Conservation (phyloP, 2,113 vertebrate species). For the Cephalopholis sonnerati region DNA sequence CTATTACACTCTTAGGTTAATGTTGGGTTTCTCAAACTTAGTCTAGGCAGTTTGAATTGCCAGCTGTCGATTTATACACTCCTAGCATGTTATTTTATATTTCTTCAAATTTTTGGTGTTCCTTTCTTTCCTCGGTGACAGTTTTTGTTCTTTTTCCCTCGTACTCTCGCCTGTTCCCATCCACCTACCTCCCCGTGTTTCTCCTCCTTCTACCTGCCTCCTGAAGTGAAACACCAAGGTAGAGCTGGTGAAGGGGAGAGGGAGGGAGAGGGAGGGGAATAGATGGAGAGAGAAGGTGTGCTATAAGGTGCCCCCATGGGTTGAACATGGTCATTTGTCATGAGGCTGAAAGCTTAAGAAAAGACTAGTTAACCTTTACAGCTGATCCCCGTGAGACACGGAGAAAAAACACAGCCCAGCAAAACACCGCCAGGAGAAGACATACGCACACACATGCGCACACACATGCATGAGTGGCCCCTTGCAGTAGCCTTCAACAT, state of each 20-base stretch:
- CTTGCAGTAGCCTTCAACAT: constrained; percentile 28
- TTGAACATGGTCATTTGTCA: constrained; percentile 84
- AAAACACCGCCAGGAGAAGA: constrained; percentile 76
- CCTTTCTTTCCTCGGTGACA: constrained; percentile 38
- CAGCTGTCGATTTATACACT: constrained; percentile 33
- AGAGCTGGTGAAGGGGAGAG: neutral
- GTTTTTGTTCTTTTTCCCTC: constrained; percentile 33
- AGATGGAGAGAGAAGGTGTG: constrained; percentile 59
- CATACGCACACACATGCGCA: neutral
- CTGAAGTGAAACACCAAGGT: constrained; percentile 52
- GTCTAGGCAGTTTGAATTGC: constrained; percentile 17
- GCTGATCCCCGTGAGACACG: constrained; percentile 75
- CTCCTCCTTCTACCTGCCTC: constrained; percentile 53
- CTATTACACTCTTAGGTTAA: constrained; percentile 23
- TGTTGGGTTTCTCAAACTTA: constrained; percentile 32
- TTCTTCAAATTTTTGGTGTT: neutral
- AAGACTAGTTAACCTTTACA: constrained; percentile 85
- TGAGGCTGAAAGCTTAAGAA: constrained; percentile 85
- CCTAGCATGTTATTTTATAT: constrained; percentile 16
- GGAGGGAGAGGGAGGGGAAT: neutral
- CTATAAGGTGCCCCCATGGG: constrained; percentile 77
- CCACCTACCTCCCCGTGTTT: constrained; percentile 49
- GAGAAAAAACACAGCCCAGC: constrained; percentile 69
- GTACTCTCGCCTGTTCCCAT: constrained; percentile 19
- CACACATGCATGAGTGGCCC: constrained; percentile 20